Evolutionary conservation across 2,797 vertebrate genomes (phyloP).

Genomic region (Epinephelus coioides): DNA sequence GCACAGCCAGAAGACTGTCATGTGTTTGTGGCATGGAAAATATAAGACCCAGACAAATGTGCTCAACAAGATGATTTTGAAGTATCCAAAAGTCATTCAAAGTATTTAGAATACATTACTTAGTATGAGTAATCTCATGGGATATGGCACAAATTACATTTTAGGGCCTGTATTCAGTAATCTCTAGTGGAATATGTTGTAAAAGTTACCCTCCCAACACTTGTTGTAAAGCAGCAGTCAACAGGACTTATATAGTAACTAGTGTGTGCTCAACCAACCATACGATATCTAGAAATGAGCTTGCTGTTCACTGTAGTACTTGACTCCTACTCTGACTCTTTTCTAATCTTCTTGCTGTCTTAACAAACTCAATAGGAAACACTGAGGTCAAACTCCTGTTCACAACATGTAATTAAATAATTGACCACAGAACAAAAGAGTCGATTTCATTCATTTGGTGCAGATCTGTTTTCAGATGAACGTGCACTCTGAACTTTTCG

Average conservation of each 20-base stretch:
- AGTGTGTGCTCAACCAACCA: constrained; percentile 21
- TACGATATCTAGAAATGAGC: constrained; percentile 33
- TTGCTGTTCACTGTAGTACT: constrained; percentile 7
- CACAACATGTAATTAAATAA: constrained; percentile 80
- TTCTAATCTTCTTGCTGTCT: constrained; percentile 55
- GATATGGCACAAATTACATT: too few relatives aligned
- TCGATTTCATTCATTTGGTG: constrained; percentile 70
- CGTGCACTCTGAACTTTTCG: constrained; percentile 67
- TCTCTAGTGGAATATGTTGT: too few relatives aligned
- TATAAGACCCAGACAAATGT: too few relatives aligned
- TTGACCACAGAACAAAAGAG: constrained; percentile 73
- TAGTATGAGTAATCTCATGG: too few relatives aligned
- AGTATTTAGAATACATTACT: too few relatives aligned
- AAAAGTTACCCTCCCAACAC: too few relatives aligned
- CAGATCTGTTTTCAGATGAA: constrained; percentile 66
- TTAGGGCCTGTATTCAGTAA: too few relatives aligned
- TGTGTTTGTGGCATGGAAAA: too few relatives aligned
- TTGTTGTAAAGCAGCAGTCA: constrained; percentile 17
- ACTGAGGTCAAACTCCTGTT: constrained; percentile 73
- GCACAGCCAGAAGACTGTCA: too few relatives aligned
- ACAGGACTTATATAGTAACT: constrained; percentile 15
- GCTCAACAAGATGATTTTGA: too few relatives aligned
- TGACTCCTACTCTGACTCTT: background rate
- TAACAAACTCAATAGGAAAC: constrained; percentile 70
- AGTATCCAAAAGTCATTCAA: too few relatives aligned